Percentiles rank a stretch among this genome's conserved stretches.
Conservation (phyloP, 1,140 invertebrate genomes). For the Adoxophyes honmai region DNA sequence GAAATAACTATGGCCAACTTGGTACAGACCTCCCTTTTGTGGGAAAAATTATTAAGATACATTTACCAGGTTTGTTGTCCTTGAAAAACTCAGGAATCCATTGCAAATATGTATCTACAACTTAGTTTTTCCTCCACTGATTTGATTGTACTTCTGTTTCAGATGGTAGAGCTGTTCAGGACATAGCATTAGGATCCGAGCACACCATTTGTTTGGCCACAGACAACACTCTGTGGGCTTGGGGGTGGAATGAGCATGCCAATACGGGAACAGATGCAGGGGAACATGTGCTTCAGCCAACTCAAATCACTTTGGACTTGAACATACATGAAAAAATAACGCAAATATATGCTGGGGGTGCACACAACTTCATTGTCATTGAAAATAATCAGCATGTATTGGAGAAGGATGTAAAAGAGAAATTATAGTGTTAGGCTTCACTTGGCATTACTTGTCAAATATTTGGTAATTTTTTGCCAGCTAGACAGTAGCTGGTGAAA, state of each 20-base stretch:
- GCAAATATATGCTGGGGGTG: slow-evolving; percentile 63
- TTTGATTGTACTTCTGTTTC: slow-evolving; percentile 31
- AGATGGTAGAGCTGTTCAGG: slow-evolving; percentile 65
- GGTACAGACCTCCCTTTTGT: slow-evolving; percentile 58
- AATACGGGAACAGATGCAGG: slow-evolving; percentile 87
- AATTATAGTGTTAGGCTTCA: too few relatives aligned
- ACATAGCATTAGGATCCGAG: slow-evolving; percentile 86
- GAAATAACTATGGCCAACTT: slow-evolving; percentile 89
- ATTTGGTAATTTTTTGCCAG: too few relatives aligned
- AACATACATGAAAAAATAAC: slow-evolving; percentile 32
- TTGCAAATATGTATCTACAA: not conserved
- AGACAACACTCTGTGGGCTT: slow-evolving; percentile 81
- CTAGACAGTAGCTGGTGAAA: too few relatives aligned
- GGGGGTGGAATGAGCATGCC: slow-evolving; percentile 96
- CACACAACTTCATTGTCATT: slow-evolving; percentile 65
- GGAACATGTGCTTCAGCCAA: slow-evolving; percentile 76
- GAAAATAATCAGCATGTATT: slow-evolving; percentile 22
- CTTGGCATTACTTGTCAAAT: too few relatives aligned
- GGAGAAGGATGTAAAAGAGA: not conserved
- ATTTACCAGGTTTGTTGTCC: slow-evolving; percentile 47
- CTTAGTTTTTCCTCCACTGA: not conserved
- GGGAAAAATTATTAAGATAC: slow-evolving; percentile 46
- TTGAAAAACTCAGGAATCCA: not conserved
- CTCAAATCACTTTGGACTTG: slow-evolving; percentile 41
- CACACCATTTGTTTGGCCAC: slow-evolving; percentile 83